These are phyloP conservation scores for Sesia apiformis DNA, from an alignment of 2,888 invertebrate genomes.

Conservation along the genomic window DNA sequence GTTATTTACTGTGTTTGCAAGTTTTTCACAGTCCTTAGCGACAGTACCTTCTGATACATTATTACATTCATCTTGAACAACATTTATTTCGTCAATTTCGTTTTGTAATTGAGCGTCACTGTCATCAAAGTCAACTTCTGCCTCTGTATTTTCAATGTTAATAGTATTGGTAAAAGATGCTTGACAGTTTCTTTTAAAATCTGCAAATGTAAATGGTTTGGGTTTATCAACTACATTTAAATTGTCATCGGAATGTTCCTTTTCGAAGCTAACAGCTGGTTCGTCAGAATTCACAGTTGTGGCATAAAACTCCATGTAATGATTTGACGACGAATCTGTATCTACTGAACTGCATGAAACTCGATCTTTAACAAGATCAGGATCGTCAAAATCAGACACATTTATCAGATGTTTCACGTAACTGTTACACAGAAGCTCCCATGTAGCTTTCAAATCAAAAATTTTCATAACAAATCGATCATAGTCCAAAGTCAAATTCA, in stretches of 20 bases:
- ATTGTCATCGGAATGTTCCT: constrained; percentile 7
- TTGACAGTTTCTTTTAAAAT: constrained; percentile 64
- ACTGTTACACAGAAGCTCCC: constrained; percentile 75
- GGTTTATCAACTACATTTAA: constrained; percentile 28
- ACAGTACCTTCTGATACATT: constrained; percentile 2
- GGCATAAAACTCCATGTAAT: constrained; percentile 51
- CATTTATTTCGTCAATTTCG: constrained; percentile 8
- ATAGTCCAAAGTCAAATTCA: constrained; percentile 69
- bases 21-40: constrained; percentile 1
- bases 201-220: constrained; percentile 72
- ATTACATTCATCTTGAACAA: constrained; percentile 8
- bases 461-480: constrained; percentile 76
- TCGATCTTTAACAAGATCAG: constrained; percentile 39
- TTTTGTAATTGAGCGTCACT: constrained; percentile 7
- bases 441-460: constrained; percentile 76
- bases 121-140: too few species aligned
- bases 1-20: constrained; percentile 1
- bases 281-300: constrained; percentile 16
- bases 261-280: constrained; percentile 12
- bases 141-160: constrained; percentile 13
- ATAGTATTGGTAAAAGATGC: constrained; percentile 24
- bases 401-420: constrained; percentile 66
- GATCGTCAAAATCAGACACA: constrained; percentile 54
- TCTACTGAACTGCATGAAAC: constrained; percentile 55
- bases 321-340: constrained; percentile 52